Evolutionary conservation across 2,888 invertebrate species (phyloP).

Genomic region (Netelia virgata): DNA sequence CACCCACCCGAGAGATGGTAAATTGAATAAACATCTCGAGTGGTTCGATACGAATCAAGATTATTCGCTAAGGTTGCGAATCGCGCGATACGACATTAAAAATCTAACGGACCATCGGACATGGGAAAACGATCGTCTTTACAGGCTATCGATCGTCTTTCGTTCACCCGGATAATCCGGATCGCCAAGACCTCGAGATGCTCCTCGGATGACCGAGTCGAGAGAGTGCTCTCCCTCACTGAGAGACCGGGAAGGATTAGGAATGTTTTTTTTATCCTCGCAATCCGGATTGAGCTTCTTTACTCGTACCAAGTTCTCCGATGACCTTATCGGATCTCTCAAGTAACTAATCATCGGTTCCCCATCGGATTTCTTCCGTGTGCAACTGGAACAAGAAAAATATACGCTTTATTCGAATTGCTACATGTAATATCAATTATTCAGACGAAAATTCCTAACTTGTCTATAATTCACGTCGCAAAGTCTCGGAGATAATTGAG

Average conservation of each 20-base stretch:
- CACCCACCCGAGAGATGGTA: constrained; percentile 23
- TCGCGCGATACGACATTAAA: too few species aligned
- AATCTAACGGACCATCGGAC: too few species aligned
- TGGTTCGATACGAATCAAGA: neutral
- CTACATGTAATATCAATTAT: neutral
- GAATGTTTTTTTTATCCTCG: constrained; percentile 39
- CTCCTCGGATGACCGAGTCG: constrained; percentile 57
- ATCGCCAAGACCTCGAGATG: constrained; percentile 56
- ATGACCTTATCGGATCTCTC: constrained; percentile 57
- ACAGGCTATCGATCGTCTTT: constrained; percentile 36
- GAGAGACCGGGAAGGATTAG: constrained; percentile 39
- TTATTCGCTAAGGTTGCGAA: too few species aligned
- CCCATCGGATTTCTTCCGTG: constrained; percentile 44
- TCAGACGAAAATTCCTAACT: constrained; percentile 10
- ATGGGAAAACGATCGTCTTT: constrained; percentile 49
- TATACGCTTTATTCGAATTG: constrained; percentile 5
- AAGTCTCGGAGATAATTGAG: constrained; percentile 55
- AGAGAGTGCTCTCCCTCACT: constrained; percentile 7
- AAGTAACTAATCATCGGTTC: constrained; percentile 41
- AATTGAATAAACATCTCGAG: constrained; percentile 48
- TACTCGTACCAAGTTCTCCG: constrained; percentile 16
- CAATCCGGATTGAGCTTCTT: constrained; percentile 51
- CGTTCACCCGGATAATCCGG: constrained; percentile 51
- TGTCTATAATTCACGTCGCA: neutral
- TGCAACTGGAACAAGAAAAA: constrained; percentile 3